Percentiles rank a stretch among this genome's conserved stretches.
phyloP scores from a whole-genome alignment of 1,140 invertebrate species.

The Ceratosolen fusciceps region DNA sequence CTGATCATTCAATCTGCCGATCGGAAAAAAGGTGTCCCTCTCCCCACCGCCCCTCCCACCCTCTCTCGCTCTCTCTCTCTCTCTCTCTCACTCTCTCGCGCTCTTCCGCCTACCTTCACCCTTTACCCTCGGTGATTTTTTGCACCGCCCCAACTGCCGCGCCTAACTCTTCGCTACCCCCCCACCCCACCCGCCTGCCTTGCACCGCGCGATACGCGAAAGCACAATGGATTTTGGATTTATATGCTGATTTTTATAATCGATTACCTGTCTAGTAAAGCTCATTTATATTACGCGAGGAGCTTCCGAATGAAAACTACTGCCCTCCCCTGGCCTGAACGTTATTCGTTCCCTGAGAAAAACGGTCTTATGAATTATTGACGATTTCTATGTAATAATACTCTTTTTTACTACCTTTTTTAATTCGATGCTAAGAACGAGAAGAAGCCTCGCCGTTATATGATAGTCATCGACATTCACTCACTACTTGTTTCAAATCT shows the following conservation, averaged over 20 bases:
- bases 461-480: no score
- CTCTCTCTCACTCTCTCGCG: constrained; percentile 38
- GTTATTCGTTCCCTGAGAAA: neutral
- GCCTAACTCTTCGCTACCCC: no score
- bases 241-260: constrained; percentile 13
- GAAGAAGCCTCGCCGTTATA: no score
- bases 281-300: neutral
- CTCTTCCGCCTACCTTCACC: constrained; percentile 51
- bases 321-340: no score
- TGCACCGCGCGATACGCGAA: no score
- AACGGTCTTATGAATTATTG: constrained; percentile 3
- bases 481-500: no score
- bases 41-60: constrained; percentile 30
- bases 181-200: neutral
- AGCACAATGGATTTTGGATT: constrained; percentile 18
- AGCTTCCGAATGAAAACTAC: neutral
- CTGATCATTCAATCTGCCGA: constrained; percentile 56
- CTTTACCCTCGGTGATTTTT: constrained; percentile 52
- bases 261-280: neutral
- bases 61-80: constrained; percentile 28
- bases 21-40: constrained; percentile 58
- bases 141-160: neutral
- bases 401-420: neutral
- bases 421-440: neutral
- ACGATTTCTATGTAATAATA: neutral